phyloP scores from a whole-genome alignment of 2,797 vertebrate species.

The Alfaro cultratus region DNA sequence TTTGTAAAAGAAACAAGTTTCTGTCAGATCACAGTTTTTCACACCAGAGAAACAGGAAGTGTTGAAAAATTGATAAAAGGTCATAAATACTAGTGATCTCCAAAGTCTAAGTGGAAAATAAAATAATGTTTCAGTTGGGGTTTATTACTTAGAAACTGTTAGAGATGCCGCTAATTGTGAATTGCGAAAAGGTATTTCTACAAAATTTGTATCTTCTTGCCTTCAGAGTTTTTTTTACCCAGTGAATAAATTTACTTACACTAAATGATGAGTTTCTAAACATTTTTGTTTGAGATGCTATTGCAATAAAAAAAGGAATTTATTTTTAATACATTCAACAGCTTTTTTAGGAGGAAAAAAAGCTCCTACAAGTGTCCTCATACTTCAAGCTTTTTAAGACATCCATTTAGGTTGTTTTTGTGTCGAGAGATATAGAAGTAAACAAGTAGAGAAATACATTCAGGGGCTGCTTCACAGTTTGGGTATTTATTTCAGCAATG shows the following conservation, averaged over 20 bases:
- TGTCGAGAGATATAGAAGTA: constrained; percentile 29
- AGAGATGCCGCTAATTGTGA: too few species aligned
- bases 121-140: background rate
- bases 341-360: too few species aligned
- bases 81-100: background rate
- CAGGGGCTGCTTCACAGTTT: constrained; percentile 4
- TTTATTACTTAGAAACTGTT: too few species aligned
- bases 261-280: background rate
- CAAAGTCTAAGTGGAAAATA: too few species aligned
- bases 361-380: too few species aligned
- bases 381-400: constrained; percentile 14
- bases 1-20: background rate
- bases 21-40: background rate
- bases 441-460: constrained; percentile 5
- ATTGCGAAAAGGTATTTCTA: too few species aligned
- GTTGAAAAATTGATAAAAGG: background rate
- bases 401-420: constrained; percentile 14
- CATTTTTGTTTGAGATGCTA: background rate
- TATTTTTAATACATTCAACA: background rate
- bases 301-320: background rate
- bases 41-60: background rate
- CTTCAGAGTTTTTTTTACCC: background rate
- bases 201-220: too few species aligned
- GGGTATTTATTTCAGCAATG: constrained; percentile 3
- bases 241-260: background rate